Evolutionary conservation across 2,797 vertebrate genomes (phyloP).

Genomic region (Argentina silus): DNA sequence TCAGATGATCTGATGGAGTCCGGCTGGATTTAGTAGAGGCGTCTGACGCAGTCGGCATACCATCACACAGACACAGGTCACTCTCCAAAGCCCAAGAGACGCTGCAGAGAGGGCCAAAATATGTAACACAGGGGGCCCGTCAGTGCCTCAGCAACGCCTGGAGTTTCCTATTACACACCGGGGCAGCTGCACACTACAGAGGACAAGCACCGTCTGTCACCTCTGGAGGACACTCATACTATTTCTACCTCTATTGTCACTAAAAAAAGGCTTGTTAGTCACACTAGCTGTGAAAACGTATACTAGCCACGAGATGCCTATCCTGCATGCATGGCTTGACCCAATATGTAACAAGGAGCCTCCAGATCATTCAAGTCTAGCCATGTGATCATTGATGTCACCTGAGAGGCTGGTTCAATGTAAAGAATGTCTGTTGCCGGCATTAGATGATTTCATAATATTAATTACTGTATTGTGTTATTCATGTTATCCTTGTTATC

Average conservation of each 20-base stretch:
- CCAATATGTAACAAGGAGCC: background rate
- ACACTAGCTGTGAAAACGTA: background rate
- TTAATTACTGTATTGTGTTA: conserved; percentile 26
- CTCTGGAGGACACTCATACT: too few relatives aligned
- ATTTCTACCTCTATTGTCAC: background rate
- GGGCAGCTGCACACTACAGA: conserved; percentile 47
- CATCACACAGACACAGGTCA: conserved; percentile 43
- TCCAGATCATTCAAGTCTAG: background rate
- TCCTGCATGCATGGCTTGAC: background rate
- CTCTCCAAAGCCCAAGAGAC: conserved; percentile 40
- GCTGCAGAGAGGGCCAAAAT: conserved; percentile 29
- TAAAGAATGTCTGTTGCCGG: background rate
- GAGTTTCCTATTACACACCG: conserved; percentile 44
- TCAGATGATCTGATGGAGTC: conserved; percentile 60
- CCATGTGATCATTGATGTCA: conserved; percentile 13
- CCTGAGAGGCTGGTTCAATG: conserved; percentile 8
- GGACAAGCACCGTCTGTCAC: conserved; percentile 20
- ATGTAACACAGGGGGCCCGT: conserved; percentile 8
- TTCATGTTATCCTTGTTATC: background rate
- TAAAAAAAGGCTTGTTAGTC: background rate
- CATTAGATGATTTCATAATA: conserved; percentile 23
- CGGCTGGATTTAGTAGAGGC: conserved; percentile 54
- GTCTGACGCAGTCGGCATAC: conserved; percentile 48
- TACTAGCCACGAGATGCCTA: background rate
- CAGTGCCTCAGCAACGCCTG: conserved; percentile 7